These are phyloP conservation scores for Dendrolimus punctatus DNA, from an alignment of 1,140 invertebrate species.

Conservation along the genomic window DNA sequence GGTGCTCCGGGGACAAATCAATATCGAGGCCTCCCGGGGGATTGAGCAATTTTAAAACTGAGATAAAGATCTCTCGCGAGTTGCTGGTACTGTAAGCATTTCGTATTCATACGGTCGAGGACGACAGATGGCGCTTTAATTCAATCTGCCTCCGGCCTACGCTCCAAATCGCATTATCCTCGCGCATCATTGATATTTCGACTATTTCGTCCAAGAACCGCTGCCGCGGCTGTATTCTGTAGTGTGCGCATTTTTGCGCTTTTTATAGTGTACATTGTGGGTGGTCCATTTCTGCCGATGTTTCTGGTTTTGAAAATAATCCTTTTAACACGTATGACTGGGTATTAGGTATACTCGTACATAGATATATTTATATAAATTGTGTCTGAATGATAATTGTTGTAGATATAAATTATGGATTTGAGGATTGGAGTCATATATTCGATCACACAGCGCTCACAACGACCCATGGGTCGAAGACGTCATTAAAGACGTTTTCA, in stretches of 20 bases:
- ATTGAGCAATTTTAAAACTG: slow-evolving; percentile 69
- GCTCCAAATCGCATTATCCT: slow-evolving; percentile 66
- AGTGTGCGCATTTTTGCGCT: slow-evolving; percentile 11
- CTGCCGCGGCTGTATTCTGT: slow-evolving; percentile 8
- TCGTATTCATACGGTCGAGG: slow-evolving; percentile 64
- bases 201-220: slow-evolving; percentile 37
- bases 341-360: no score
- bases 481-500: no score
- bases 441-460: no score
- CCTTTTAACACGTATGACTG: no score
- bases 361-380: no score
- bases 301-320: slow-evolving; percentile 6
- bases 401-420: no score
- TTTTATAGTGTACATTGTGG: slow-evolving; percentile 4
- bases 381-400: no score
- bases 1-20: slow-evolving; percentile 59
- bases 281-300: slow-evolving; percentile 18
- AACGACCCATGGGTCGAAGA: no score
- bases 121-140: slow-evolving; percentile 70
- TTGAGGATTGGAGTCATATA: no score
- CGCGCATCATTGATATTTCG: slow-evolving; percentile 70
- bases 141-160: slow-evolving; percentile 62
- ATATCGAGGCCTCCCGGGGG: slow-evolving; percentile 48
- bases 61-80: slow-evolving; percentile 65
- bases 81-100: slow-evolving; percentile 49